Conservation (phyloP, 2,888 invertebrate genomes). For the Cephus nigrinus region DNA sequence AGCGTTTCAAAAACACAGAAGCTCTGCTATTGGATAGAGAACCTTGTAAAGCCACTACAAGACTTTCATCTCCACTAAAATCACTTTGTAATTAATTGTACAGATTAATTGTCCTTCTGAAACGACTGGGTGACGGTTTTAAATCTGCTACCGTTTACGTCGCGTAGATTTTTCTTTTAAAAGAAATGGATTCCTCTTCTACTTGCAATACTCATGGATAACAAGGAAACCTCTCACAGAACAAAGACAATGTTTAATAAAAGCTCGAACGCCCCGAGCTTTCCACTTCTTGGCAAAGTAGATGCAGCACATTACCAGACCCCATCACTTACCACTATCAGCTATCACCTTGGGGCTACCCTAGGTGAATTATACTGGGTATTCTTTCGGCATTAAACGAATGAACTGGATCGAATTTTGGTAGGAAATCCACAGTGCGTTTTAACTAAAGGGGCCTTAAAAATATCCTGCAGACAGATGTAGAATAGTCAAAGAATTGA, state of each 20-base stretch:
- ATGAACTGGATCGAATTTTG: slow-evolving; percentile 32
- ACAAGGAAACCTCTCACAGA: slow-evolving; percentile 12
- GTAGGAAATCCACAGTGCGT: not conserved
- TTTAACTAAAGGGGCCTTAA: not conserved
- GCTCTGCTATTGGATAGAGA: not conserved
- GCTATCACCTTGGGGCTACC: slow-evolving; percentile 31
- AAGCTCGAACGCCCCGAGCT: slow-evolving; percentile 40
- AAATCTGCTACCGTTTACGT: not conserved
- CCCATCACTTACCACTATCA: slow-evolving; percentile 63
- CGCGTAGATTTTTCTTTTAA: not conserved
- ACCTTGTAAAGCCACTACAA: not conserved
- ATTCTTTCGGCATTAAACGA: slow-evolving; percentile 34
- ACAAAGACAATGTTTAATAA: slow-evolving; percentile 52
- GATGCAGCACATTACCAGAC: slow-evolving; percentile 63
- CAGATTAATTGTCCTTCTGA: not conserved
- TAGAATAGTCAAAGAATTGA: not conserved
- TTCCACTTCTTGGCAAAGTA: slow-evolving; percentile 46
- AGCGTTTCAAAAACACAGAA: not conserved
- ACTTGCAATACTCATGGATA: not conserved
- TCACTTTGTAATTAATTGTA: not conserved
- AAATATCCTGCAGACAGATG: not conserved
- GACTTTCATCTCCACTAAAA: not conserved
- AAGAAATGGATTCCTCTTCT: not conserved
- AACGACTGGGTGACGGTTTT: not conserved
- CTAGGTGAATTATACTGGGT: slow-evolving; percentile 41